Base-by-base conservation (phyloP, 2,797 vertebrate genomes). In the Macroramphosus scolopax region DNA sequence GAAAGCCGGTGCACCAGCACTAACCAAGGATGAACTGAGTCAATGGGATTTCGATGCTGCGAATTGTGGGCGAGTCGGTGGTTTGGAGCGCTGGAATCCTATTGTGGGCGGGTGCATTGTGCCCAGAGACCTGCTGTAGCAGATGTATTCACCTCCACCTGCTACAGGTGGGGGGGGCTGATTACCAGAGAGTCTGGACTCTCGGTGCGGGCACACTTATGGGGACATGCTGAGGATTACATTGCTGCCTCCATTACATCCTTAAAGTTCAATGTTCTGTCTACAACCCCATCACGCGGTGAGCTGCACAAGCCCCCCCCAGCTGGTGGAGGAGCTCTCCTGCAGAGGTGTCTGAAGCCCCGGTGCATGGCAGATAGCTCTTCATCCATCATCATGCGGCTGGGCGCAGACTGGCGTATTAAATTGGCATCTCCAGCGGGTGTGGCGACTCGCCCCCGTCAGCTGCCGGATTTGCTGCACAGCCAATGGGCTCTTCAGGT, bases 91-190 rank as follows among this genome's bases (percentile, higher is more conserved):
- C 55, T 72, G 56, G 78, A 85, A 84, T 82, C 80, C 78, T 77
- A 78, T 87, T 84, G 78, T 84, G 71, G 66, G 26, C 5, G 37
- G 1, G 1, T 5, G 25, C 43, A 81, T 80, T 83, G 77, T 83
- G 51, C 51, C 29, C 53, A 34, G 65, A 71, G 51, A 72, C 68
- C 66, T 68, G 76, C 75, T 66, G 75, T 36, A 53, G 80, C 72
- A 82, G 57, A 82, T 86, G 74, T 62, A 66, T 84, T 82, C 77
- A 80, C 47, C n/a, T n/a, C n/a, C n/a, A n/a, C n/a, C n/a, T n/a
- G n/a, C n/a, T n/a, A n/a, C n/a, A n/a, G n/a, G n/a, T n/a, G n/a
- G n/a, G n/a, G n/a, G n/a, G n/a, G n/a, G n/a, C n/a, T n/a, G n/a
- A n/a, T n/a, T n/a, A n/a, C n/a, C n/a, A n/a, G n/a, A n/a, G n/a